phyloP scores from a whole-genome alignment of 2,888 invertebrate genomes.

The Polymixis flavicincta region DNA sequence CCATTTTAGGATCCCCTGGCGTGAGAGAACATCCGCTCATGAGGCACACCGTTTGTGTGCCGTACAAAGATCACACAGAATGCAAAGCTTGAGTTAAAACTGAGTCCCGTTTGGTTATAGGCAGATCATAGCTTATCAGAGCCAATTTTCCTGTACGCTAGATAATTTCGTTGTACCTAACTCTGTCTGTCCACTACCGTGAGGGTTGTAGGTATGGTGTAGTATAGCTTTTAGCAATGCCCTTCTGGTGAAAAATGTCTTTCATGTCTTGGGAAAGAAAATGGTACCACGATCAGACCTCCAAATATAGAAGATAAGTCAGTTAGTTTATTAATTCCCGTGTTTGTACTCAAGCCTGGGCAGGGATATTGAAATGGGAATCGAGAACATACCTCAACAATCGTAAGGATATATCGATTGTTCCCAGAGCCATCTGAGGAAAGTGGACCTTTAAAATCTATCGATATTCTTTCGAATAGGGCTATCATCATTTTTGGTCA shows the following conservation, averaged over 20 bases:
- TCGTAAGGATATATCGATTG: neutral
- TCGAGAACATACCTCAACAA: neutral
- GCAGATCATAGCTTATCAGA: neutral
- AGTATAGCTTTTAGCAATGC: too few species aligned
- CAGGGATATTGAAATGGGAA: neutral
- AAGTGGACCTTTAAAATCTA: neutral
- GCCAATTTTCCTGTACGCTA: too few species aligned
- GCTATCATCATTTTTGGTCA: slow-evolving; percentile 6
- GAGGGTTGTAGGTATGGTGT: too few species aligned
- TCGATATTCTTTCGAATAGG: neutral
- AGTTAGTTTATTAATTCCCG: neutral
- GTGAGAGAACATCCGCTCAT: neutral
- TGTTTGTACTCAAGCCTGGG: neutral
- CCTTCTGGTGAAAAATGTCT: too few species aligned
- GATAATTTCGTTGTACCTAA: too few species aligned
- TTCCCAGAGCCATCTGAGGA: neutral
- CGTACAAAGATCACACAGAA: neutral
- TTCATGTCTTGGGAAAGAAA: too few species aligned
- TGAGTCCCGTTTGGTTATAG: neutral
- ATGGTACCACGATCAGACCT: too few species aligned
- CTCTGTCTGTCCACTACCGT: too few species aligned
- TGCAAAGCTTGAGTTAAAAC: neutral
- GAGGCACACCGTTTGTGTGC: neutral
- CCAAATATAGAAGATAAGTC: neutral
- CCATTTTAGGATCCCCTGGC: neutral